A percentile compares a stretch with the other conserved stretches of the same genome.
Conservation (phyloP, 2,113 vertebrate genomes). For the Numenius arquata region DNA sequence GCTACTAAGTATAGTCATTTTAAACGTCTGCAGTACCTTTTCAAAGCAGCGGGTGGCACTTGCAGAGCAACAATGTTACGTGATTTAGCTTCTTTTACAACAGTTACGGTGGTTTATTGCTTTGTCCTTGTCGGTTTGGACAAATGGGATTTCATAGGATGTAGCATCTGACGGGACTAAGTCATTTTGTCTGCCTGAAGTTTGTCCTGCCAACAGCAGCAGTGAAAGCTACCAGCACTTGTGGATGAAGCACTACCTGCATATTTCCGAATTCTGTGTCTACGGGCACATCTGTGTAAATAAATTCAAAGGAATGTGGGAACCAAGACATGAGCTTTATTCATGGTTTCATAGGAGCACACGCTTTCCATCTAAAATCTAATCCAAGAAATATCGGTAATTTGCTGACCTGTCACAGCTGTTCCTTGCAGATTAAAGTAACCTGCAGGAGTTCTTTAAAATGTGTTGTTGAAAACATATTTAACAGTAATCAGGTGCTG, state of each 20-base stretch:
- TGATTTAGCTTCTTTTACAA: not conserved
- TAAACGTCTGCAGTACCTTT: conserved; percentile 28
- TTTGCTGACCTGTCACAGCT: not conserved
- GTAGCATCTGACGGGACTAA: not conserved
- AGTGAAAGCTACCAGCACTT: not conserved
- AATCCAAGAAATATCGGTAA: not conserved
- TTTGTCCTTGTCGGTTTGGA: not conserved
- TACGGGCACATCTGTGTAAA: not conserved
- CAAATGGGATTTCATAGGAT: not conserved
- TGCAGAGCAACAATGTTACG: conserved; percentile 43
- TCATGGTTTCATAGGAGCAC: not conserved
- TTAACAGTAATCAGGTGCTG: not conserved
- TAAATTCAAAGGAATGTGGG: not conserved
- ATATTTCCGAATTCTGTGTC: not conserved
- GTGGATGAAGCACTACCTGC: not conserved
- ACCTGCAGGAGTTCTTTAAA: not conserved
- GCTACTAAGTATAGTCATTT: not conserved
- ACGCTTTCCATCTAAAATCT: not conserved
- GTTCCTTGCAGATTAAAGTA: not conserved
- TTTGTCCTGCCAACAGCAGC: not conserved
- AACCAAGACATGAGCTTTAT: not conserved
- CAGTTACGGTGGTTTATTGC: not conserved
- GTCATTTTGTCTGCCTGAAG: not conserved
- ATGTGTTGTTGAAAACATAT: not conserved
- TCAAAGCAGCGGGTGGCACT: conserved; percentile 63